Base-by-base conservation (phyloP, 2,888 invertebrate species). In the Prosapia bicincta region DNA sequence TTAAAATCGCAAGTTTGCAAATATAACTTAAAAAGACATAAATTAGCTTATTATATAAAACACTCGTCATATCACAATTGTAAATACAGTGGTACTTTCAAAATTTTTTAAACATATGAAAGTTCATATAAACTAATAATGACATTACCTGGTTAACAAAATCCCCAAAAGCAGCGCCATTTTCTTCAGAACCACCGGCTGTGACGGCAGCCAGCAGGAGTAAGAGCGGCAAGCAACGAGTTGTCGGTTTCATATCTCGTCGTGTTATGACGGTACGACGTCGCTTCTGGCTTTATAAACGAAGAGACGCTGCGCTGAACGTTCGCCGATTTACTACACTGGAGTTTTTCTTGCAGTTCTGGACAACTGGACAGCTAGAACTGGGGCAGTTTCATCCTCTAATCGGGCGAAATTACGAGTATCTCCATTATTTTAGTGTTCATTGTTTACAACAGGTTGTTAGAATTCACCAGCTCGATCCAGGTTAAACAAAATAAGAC, bases 371-470 rank as follows among this genome's bases (percentile, higher is more conserved):
- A 54, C 54, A 54, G 54, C 20, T 54, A 54, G 54, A 54, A 54
- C 54, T 54, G 20, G 54, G 20, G 54, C 54, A 54, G 54, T 54
- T 54, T 54, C 54, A 54, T 54, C 54, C 20, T 54, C 54, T 54
- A 54, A 54, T 54, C 54, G 54, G 20, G 2, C 20, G 54, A 20
- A 54, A 54, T 54, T 54, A 38, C n/a, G n/a, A n/a, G n/a, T n/a
- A 30, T 54, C 54, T 54, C 54, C 54, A 54, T 54, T 54, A 54
- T 54, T 54, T 54, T 54, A 54, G 54, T 54, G 54, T 54, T n/a
- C 54, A 54, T 54, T 54, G 54, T 54, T 54, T 20, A 9, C 30
- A 9, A 30, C 5, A 30, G 30, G n/a, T n/a, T n/a, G n/a, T n/a
- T n/a, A n/a, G n/a, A n/a, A 38, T 38, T 20, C n/a, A 54, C 54